A percentile compares a stretch with the other conserved stretches of the same genome.
Conservation (phyloP, 2,113 vertebrate species). For the Eulemur rufifrons region DNA sequence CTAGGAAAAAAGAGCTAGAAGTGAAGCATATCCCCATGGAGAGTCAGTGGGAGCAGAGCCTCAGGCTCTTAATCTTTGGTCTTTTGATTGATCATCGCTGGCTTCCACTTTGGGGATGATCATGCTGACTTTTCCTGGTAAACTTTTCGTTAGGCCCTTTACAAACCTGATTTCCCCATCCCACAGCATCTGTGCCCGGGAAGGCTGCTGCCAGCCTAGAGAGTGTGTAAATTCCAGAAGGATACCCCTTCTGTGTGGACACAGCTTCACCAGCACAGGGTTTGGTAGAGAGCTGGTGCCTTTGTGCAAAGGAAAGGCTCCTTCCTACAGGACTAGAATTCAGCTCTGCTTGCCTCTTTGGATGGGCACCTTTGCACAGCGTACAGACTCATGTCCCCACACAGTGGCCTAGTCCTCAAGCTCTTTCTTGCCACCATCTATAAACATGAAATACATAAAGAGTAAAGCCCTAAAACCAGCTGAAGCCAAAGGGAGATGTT, state of each 20-base stretch:
- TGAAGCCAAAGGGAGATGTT: background rate
- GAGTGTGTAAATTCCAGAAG: background rate
- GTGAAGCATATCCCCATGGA: background rate
- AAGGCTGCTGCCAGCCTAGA: background rate
- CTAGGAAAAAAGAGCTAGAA: background rate
- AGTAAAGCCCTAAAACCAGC: background rate
- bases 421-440: background rate
- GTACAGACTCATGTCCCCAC: rapidly evolving
- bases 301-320: background rate
- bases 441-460: background rate
- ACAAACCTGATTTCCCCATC: background rate
- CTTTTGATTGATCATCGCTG: background rate
- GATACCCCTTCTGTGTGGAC: background rate
- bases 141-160: background rate
- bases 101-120: background rate
- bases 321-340: background rate
- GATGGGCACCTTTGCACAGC: background rate
- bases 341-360: background rate
- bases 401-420: no score
- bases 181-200: background rate
- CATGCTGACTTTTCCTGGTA: background rate
- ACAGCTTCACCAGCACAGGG: background rate
- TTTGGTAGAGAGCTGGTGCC: background rate
- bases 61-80: background rate
- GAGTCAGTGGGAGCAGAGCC: background rate